Base-by-base conservation (phyloP, 2,113 vertebrate species). In the Scartelaos histophorus region DNA sequence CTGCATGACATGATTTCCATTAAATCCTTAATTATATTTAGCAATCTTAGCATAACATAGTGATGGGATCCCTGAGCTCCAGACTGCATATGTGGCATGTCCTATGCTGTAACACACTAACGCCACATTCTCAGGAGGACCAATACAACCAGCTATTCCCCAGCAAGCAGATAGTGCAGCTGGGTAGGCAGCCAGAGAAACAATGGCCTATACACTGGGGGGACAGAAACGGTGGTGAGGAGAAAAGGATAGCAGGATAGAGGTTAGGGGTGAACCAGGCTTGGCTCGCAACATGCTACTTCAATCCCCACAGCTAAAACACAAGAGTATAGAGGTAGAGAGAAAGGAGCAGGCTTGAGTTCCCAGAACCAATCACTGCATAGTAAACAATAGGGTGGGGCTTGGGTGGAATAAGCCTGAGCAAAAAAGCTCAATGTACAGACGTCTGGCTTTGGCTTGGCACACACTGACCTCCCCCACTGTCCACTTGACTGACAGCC, bases 1-100 rank as follows among this genome's bases (percentile, higher is more conserved):
- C 74, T 74, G 85, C 79, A 84, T 90, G 86, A 91, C 82, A 89
- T 82, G 87, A 87, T 90, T 91, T 81, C 81, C 85, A 89, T 90
- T 92, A 92, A 89, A 88, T 86, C 90, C 82, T 89, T 90, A 92
- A 93, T 92, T 90, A 89, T 82, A 87, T 90, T 92, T 85, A 84
- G 85, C 80, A 80, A 87, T 85, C 87, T 91, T 89, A 88, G 87
- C 75, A 85, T 86, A 89, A 87, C 81, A 83, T 78, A 80, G 80
- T 72, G 81, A 81, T 81, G 79, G 73, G 78, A 82, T 87, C 87
- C 70, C 60, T 78, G 69, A 81, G 70, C 76, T 68, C 73, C 72
- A 83, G 68, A 78, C 68, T 73, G 78, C 82, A 81, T 85, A 73
- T 80, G 81, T 78, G 15, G 70, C 78, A 87, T 74, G 79, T 84